A percentile compares a stretch with the other conserved stretches of the same genome.
These are phyloP conservation scores for Alces alces DNA, from an alignment of 2,113 vertebrate species.

Conservation along the genomic window DNA sequence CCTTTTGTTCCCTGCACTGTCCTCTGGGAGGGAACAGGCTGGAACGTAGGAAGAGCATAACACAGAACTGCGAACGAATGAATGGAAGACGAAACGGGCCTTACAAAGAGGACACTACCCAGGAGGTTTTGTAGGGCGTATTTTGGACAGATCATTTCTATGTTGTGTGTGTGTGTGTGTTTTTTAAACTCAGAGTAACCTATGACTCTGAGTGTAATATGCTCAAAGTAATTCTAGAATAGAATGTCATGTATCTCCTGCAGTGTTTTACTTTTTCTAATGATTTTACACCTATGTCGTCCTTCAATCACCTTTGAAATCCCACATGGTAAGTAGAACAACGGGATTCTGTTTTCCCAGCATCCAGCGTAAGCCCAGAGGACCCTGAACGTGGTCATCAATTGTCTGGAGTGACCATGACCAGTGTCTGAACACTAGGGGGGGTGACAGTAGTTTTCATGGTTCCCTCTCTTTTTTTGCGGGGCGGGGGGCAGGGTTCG, in stretches of 20 bases:
- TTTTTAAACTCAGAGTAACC: background rate
- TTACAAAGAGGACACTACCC: background rate
- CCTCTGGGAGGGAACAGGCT: background rate
- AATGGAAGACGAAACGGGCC: background rate
- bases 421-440: accelerated
- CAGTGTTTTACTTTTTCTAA: background rate
- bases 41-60: background rate
- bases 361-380: accelerated
- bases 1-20: background rate
- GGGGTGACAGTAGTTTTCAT: no score
- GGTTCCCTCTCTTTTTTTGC: background rate
- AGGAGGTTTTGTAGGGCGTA: background rate
- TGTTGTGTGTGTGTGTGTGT: no score
- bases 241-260: accelerated
- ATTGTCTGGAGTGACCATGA: accelerated
- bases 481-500: accelerated
- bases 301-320: background rate
- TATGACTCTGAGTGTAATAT: background rate
- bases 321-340: background rate
- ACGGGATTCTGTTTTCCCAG: background rate
- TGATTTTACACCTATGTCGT: no score
- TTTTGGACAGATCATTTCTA: background rate
- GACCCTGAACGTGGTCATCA: accelerated
- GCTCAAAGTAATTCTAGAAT: background rate
- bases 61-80: background rate